These are phyloP conservation scores for Choloepus didactylus DNA, from an alignment of 2,797 vertebrate genomes.

Conservation along the genomic window DNA sequence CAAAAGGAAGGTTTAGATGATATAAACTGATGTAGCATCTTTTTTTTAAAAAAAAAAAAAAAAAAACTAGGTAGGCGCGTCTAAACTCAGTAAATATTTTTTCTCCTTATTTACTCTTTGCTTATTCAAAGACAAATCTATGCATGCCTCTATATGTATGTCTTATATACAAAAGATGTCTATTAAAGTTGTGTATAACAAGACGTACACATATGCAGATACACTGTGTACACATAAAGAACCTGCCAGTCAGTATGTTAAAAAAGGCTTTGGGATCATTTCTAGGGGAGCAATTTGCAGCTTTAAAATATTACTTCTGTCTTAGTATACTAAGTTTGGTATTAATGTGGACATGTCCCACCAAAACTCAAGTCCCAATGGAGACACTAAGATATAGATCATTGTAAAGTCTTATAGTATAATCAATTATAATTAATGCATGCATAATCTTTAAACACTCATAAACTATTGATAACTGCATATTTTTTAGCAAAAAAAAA, in stretches of 20 bases:
- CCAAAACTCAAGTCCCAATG: not conserved
- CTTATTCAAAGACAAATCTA: not conserved
- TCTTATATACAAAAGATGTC: not conserved
- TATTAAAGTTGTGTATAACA: not conserved
- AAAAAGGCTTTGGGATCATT: not conserved
- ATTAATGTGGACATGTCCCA: not conserved
- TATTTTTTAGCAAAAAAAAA: slow-evolving; percentile 68
- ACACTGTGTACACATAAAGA: not conserved
- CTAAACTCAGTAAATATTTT: not conserved
- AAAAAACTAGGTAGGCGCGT: not conserved
- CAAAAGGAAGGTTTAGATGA: slow-evolving; percentile 62
- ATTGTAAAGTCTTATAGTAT: not conserved
- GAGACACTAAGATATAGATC: not conserved
- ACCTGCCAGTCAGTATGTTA: not conserved
- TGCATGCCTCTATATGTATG: not conserved
- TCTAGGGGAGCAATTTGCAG: not conserved
- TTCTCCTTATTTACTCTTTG: not conserved
- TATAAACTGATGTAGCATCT: slow-evolving; percentile 50
- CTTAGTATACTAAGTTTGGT: slow-evolving; percentile 11
- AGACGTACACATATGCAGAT: not conserved
- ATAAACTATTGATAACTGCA: slow-evolving; percentile 74
- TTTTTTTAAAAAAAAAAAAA: not conserved
- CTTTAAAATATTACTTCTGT: not conserved
- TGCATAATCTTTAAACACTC: slow-evolving; percentile 55
- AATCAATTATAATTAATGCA: not conserved